Base-by-base conservation (phyloP, 1,140 invertebrate species). In the Coboldia fuscipes region DNA sequence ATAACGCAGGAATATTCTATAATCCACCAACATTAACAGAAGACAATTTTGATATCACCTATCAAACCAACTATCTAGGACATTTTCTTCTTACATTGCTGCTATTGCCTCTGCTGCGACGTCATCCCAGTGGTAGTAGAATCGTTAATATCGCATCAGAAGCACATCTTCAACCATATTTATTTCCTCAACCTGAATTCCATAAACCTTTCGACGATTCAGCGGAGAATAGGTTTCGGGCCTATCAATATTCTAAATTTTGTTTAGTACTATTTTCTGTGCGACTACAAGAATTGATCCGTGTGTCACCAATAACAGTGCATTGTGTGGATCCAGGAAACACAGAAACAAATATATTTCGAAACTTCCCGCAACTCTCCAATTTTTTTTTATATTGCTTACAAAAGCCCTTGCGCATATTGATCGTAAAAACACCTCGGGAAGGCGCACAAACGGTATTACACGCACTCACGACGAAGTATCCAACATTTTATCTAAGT, bases 1-100 rank as follows among this genome's bases (percentile, higher is more conserved):
- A 72, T 41, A 73, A 73, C 55, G 70, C 69, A 23, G 70, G 58
- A 18, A 57, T 72, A 10, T 70, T 72, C 50, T 62, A 60, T 38
- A 44, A 61, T 37, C 56, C 61, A 15, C 57, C 60, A 39, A 45
- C 45, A 33, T 30, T 57, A 35, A 72, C 69, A 15, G 59, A 60
- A 37, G 66, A 73, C 48, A 57, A 57, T 21, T 60, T 63, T 45
- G 70, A 73, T 46, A 44, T 51, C 16, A 70, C 63, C 22, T 68
- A 70, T 41, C 70, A 72, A 48, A 61, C 68, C 2, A 73, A 74
- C 50, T 64, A 72, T 54, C 55, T 73, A 38, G 52, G 52, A 8
- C 48, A 43, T 26, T 57, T 55, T 42, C 38, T 54, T 17, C 40
- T 57, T 30, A 51, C 50, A 13, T 13, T 29, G n/a, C 48, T 54